Evolutionary conservation across 2,888 invertebrate species (phyloP), one percentile per base, ranked within the genome.

Genomic region (Melipona beecheii): DNA sequence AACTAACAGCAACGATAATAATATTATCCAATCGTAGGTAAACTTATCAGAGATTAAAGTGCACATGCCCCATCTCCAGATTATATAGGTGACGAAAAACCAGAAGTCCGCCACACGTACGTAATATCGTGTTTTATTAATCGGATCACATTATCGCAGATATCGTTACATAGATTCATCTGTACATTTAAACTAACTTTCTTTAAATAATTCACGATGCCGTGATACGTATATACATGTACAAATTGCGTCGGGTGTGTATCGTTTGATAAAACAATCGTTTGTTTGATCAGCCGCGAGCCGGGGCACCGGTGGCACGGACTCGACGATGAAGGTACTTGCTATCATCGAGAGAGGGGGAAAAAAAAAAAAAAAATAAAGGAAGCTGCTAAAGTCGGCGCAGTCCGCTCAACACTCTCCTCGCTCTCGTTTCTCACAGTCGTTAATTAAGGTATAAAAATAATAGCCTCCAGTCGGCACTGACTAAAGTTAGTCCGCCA

Each of bases 71-170:
- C n/a, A n/a, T 11, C 4, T 17, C 19, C 24, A 50, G 4, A 17
- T 24, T 19, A 2, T n/a, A 11, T 13, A 71, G 43, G 9, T 36
- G 50, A 64, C 13, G 50, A 50, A 64, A 54, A 58, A 43, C n/a
- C 24, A 24, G 64, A 2, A 43, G 9, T 4, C 50, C 24, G 86
- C 78, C 43, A 43, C 43, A 43, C 9, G 43, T 91, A 91, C 76
- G 91, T 92, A 91, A 91, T 92, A 91, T 90, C 87, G 86, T 88
- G 91, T 84, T 43, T 93, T 93, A 92, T 92, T 93, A 92, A 91
- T 90, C 89, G 90, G 92, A 92, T 93, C 93, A 93, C 93, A 91
- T 93, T 91, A 91, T 93, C 92, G 92, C 91, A 89, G 87, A 87
- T 92, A 77, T 92, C 85, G 83, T 92, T 92, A 93, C 89, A 92